Base-by-base conservation (phyloP, 2,797 vertebrate species). In the Iguana delicatissima region DNA sequence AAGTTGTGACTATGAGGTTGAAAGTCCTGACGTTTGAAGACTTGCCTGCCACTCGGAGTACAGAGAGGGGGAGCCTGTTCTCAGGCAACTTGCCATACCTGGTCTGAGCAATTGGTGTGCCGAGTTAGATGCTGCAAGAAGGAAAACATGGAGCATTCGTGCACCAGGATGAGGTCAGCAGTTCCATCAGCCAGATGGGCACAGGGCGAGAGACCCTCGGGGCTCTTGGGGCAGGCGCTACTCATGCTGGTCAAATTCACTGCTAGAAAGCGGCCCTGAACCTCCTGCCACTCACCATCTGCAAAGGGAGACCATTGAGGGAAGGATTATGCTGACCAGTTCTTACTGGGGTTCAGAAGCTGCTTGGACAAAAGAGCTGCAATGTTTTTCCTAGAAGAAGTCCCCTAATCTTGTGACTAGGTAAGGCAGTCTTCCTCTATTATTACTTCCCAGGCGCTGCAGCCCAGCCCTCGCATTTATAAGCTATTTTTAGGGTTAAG, bases 101-200 rank as follows among this genome's bases (percentile, higher is more conserved):
- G 98, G 94, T 98, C 98, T 96, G 93, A 95, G 73, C 85, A 42
- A 32, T 95, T 98, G 14, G 98, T 98, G 96, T 98, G 98, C 14
- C 98, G 96, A 91, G 97, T 95, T 84, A 98, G 97, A 93, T 97
- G 98, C 52, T 92, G 97, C 86, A 98, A 97, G 94, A 98, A 98
- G 64, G 95, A 94, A 52, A 98, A 88, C 0, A 95, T 95, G 74
- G 97, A 93, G 29, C 97, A 97, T 94, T 98, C 96, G 92, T 96
- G 97, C 2, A 98, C 98, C 10, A 98, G 93, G 92, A 98, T 98
- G 85, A 98, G 98, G 93, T 98, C 98, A 0, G 97, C 98, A 0
- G 98, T 98, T 69, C 98, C 98, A 0, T 98, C 98, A 0, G 98
- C 98, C 93, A 98, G 96, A 93, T 98, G 98, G 52, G 98, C 98